Evolutionary conservation across 2,113 vertebrate species (phyloP).

Genomic region (Zapornia atra): DNA sequence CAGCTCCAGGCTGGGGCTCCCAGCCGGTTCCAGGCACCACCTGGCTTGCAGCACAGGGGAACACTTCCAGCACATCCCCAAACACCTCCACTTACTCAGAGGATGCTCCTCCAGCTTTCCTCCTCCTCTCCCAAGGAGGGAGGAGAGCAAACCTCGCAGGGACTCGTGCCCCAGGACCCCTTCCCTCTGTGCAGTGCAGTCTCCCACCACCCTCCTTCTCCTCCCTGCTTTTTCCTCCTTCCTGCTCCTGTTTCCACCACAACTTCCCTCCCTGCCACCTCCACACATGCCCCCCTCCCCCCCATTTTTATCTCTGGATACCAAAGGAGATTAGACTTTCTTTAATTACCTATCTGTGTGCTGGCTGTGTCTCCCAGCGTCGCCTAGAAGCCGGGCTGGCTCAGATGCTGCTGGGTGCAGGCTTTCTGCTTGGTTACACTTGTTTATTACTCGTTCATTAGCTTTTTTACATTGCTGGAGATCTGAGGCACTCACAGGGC

Average conservation of each 20-base stretch:
- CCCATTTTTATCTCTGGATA: not conserved
- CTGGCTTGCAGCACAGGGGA: fast-evolving
- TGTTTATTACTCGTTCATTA: constrained; percentile 67
- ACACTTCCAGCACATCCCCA: not conserved
- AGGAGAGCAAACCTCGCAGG: not conserved
- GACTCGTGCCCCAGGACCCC: fast-evolving
- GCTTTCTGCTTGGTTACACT: constrained; percentile 67
- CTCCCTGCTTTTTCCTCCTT: not conserved
- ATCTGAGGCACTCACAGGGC: constrained; percentile 54
- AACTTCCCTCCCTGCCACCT: not conserved
- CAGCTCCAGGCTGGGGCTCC: not conserved
- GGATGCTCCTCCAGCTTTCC: not conserved
- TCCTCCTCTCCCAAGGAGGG: not conserved
- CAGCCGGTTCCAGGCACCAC: not conserved
- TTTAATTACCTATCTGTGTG: constrained; percentile 5
- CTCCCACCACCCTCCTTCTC: not conserved
- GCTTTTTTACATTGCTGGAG: constrained; percentile 58
- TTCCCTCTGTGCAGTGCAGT: fast-evolving
- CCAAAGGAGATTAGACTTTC: constrained; percentile 6
- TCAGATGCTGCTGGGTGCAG: constrained; percentile 8
- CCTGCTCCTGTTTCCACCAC: not conserved
- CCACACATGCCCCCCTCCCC: fast-evolving
- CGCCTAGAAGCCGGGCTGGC: not conserved
- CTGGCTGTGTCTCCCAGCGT: not conserved
- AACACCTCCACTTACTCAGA: not conserved